Base-by-base conservation (phyloP, 1,140 invertebrate genomes). In the Drosophila asahinai region DNA sequence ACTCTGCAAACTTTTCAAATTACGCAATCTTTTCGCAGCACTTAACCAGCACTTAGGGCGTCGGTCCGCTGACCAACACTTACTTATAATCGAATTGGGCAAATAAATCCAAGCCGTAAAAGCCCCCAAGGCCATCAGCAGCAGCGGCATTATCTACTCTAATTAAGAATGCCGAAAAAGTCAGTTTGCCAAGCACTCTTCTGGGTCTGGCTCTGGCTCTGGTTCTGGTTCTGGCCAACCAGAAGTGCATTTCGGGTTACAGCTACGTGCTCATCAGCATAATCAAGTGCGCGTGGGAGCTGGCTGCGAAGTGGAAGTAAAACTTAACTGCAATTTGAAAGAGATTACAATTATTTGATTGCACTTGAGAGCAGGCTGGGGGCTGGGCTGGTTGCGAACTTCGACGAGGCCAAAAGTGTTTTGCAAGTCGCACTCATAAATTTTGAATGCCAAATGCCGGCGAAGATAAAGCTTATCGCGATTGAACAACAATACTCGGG, bases 281-380 rank as follows among this genome's bases (percentile, higher is more conserved):
- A 89, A 89, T 87, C 84, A 86, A 63, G 49, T 66, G 78, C 40
- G 59, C 27, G 58, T 27, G 36, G n/a, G 45, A 36, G 36, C 19
- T 22, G 45, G 30, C 36, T 25, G 51, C 45, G 64, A 77, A 77
- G 75, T 78, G 65, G 58, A 57, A 78, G 75, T 71, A 58, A 62
- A 79, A 73, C 67, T 80, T 74, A 52, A 80, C 58, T 87, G 83
- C 77, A 87, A 83, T 87, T 87, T 71, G 70, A 87, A 87, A 75
- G 70, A 83, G 84, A 89, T 89, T 89, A 89, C 81, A 89, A 89
- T 89, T 89, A 89, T 89, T 89, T 89, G 84, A 89, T 90, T 81
- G 77, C 80, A 66, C 77, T 82, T 59, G 43, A 33, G 42, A 57
- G 68, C 65, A 17, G 47, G 25, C 38, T 36, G 51, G 30, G n/a